These are phyloP conservation scores for Amazonetta brasiliensis DNA, from an alignment of 2,797 vertebrate species.

Conservation along the genomic window DNA sequence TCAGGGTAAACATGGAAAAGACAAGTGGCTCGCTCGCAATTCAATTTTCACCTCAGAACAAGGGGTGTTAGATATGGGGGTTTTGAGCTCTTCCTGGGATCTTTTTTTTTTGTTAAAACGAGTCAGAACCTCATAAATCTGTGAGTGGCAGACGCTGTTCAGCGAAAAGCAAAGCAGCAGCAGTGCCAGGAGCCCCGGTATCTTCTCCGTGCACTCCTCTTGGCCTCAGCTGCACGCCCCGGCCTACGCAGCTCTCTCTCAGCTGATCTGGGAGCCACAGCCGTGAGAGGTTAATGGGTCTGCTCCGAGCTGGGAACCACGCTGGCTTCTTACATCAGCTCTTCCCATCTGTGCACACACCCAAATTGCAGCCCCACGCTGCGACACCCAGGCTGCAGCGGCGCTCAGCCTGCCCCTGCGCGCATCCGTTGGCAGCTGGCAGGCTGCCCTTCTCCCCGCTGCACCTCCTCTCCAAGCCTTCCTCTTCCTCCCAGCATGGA, in stretches of 20 bases:
- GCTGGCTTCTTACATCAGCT: rapidly evolving
- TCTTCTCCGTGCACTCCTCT: not conserved
- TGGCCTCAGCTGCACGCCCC: not conserved
- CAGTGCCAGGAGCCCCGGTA: not conserved
- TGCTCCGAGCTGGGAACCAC: not conserved
- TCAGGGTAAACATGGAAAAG: not conserved
- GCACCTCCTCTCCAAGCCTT: not conserved
- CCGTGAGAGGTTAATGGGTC: rapidly evolving
- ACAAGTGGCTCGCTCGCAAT: not conserved
- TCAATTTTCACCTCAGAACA: not conserved
- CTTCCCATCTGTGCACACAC: rapidly evolving
- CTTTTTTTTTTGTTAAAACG: no score
- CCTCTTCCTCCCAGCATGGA: not conserved
- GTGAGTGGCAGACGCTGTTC: not conserved
- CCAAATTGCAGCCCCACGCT: not conserved
- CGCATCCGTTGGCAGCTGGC: not conserved
- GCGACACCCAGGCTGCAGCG: no score
- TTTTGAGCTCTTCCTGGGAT: not conserved
- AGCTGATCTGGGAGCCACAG: rapidly evolving
- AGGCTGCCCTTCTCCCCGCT: not conserved
- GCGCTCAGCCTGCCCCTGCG: not conserved
- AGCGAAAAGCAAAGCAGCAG: not conserved
- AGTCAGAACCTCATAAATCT: not conserved
- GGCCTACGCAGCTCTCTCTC: not conserved
- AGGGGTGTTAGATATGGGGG: rapidly evolving